A percentile compares a stretch with the other conserved stretches of the same genome.
phyloP scores from a whole-genome alignment of 2,797 vertebrate genomes.

The Allobates femoralis region DNA sequence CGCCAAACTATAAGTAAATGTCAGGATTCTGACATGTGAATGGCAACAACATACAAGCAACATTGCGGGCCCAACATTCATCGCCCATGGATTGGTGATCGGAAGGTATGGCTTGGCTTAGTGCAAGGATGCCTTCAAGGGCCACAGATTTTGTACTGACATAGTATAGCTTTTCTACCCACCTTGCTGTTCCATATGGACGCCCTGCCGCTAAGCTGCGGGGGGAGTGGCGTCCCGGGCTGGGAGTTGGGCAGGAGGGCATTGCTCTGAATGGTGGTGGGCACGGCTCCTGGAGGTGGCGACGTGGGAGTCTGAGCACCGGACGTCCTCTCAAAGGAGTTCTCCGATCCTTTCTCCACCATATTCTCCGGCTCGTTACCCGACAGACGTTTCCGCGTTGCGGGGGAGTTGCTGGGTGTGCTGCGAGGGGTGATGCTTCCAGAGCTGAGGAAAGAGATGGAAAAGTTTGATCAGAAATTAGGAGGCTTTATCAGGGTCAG shows the following conservation, averaged over 20 bases:
- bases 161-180: background rate
- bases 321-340: slow-evolving; percentile 63
- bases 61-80: too few species aligned
- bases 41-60: too few species aligned
- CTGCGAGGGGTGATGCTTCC: slow-evolving; percentile 90
- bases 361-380: slow-evolving; percentile 70
- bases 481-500: too few species aligned
- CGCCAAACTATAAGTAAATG: too few species aligned
- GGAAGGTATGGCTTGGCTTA: too few species aligned
- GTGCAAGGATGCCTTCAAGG: too few species aligned
- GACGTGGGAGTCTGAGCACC: slow-evolving; percentile 8
- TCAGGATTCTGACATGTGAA: too few species aligned
- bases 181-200: slow-evolving; percentile 91
- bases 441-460: slow-evolving; percentile 74
- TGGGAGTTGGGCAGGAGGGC: slow-evolving; percentile 62
- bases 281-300: slow-evolving; percentile 63
- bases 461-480: background rate
- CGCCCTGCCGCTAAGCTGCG: slow-evolving; percentile 84
- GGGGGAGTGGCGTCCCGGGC: slow-evolving; percentile 77
- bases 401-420: slow-evolving; percentile 89
- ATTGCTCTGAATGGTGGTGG: slow-evolving; percentile 26
- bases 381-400: slow-evolving; percentile 84
- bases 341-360: slow-evolving; percentile 73
- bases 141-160: too few species aligned
- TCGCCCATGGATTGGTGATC: too few species aligned